Conservation (phyloP, 2,113 vertebrate genomes). For the Carollia perspicillata region DNA sequence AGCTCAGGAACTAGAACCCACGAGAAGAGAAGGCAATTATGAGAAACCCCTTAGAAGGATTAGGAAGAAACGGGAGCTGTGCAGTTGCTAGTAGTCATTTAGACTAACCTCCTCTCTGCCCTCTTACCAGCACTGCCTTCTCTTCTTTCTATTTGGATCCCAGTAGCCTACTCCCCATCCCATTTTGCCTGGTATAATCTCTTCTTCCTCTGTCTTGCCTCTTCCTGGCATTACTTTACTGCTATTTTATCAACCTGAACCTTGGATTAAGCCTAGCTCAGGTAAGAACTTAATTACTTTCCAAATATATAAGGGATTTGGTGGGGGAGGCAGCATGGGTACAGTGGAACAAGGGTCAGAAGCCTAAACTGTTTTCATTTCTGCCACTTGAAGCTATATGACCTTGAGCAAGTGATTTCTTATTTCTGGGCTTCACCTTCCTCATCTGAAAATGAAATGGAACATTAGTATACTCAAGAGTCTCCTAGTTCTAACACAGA, state of each 20-base stretch:
- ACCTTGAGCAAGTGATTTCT: slow-evolving; percentile 46
- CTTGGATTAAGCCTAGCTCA: slow-evolving; percentile 74
- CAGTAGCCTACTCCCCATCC: slow-evolving; percentile 54
- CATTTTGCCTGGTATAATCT: slow-evolving; percentile 59
- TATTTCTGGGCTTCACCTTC: slow-evolving; percentile 40
- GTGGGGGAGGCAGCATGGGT: slow-evolving; percentile 40
- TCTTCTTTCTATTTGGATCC: slow-evolving; percentile 59
- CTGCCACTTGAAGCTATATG: slow-evolving; percentile 9
- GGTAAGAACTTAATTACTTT: slow-evolving; percentile 74
- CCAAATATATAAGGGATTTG: slow-evolving; percentile 62
- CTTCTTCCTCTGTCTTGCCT: slow-evolving; percentile 73
- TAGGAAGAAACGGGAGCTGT: slow-evolving; percentile 9
- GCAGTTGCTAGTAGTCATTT: slow-evolving; percentile 1
- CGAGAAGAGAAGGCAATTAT: background rate
- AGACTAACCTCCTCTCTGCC: slow-evolving; percentile 19
- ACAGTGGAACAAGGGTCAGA: slow-evolving; percentile 35
- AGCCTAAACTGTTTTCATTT: slow-evolving; percentile 46
- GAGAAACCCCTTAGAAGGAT: background rate
- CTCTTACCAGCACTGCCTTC: slow-evolving; percentile 29
- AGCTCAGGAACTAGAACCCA: background rate
- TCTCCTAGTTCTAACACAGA: slow-evolving; percentile 24
- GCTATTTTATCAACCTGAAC: slow-evolving; percentile 72
- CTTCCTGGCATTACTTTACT: slow-evolving; percentile 72
- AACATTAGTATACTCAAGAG: slow-evolving; percentile 10
- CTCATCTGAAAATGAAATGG: slow-evolving; percentile 50